Evolutionary conservation across 2,113 vertebrate genomes (phyloP).

Genomic region (Mesitornis unicolor): DNA sequence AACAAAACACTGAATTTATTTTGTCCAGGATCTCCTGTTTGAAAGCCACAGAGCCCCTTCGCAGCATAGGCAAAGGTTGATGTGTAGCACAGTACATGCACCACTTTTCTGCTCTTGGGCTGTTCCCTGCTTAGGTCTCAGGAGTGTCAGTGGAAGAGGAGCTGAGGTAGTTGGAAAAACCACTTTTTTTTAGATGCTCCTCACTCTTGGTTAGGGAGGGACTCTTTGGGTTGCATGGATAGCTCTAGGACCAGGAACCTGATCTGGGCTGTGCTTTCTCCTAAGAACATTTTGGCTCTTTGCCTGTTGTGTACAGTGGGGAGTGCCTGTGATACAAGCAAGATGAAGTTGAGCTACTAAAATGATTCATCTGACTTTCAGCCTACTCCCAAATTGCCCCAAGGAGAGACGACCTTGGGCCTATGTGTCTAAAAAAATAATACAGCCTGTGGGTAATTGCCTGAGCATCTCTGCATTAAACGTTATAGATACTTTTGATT

Average conservation of each 20-base stretch:
- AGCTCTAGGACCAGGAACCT: neutral
- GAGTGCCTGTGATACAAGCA: neutral
- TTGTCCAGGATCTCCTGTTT: neutral
- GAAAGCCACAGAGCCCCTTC: neutral
- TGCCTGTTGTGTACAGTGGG: neutral
- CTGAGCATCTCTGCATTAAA: neutral
- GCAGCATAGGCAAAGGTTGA: neutral
- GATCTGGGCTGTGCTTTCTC: neutral
- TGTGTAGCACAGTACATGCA: accelerated
- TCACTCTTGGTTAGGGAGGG: neutral
- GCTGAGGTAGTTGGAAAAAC: accelerated
- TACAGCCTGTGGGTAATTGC: neutral
- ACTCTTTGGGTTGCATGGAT: neutral
- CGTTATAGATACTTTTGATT: neutral
- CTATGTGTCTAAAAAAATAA: neutral
- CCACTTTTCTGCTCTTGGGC: accelerated
- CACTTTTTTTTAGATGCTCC: neutral
- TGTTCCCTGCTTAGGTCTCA: accelerated
- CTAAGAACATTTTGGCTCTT: neutral
- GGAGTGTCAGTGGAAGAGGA: neutral
- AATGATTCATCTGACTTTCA: neutral
- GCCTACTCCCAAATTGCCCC: neutral
- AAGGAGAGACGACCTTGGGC: neutral
- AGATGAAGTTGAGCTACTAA: neutral
- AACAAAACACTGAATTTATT: neutral